Conservation (phyloP, 2,113 vertebrate species). For the Gracilinanus agilis region DNA sequence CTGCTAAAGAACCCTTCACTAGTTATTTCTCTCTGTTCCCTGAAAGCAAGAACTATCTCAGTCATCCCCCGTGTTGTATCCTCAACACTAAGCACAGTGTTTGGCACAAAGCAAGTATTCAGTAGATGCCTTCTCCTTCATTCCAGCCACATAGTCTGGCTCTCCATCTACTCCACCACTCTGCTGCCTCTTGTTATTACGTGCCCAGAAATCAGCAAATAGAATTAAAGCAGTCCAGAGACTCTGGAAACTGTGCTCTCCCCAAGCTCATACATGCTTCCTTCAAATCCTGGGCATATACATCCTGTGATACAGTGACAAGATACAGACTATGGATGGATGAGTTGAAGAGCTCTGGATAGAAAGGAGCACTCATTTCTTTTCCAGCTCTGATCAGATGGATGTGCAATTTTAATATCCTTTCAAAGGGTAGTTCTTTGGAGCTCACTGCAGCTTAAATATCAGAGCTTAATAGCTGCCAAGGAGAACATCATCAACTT, state of each 20-base stretch:
- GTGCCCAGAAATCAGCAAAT: background rate
- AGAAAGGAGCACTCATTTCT: slow-evolving; percentile 71
- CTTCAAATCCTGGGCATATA: background rate
- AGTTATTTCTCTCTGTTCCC: background rate
- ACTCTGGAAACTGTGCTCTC: background rate
- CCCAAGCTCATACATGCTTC: background rate
- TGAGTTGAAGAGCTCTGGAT: slow-evolving; percentile 67
- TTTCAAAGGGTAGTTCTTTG: slow-evolving; percentile 63
- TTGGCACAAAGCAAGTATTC: background rate
- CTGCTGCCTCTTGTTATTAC: background rate
- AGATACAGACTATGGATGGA: slow-evolving; percentile 55
- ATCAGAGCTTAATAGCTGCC: slow-evolving; percentile 58
- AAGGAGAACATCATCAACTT: slow-evolving; percentile 55
- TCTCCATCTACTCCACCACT: background rate
- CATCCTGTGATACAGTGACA: slow-evolving; percentile 6
- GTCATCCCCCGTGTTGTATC: background rate
- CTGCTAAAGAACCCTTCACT: background rate
- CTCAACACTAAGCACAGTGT: background rate
- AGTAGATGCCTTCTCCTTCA: background rate
- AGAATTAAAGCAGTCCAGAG: background rate
- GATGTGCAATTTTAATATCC: slow-evolving; percentile 51
- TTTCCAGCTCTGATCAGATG: slow-evolving; percentile 7
- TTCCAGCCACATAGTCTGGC: background rate
- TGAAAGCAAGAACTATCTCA: background rate
- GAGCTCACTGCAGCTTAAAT: slow-evolving; percentile 35